Conservation (phyloP, 2,113 vertebrate species). For the Uria aalge region DNA sequence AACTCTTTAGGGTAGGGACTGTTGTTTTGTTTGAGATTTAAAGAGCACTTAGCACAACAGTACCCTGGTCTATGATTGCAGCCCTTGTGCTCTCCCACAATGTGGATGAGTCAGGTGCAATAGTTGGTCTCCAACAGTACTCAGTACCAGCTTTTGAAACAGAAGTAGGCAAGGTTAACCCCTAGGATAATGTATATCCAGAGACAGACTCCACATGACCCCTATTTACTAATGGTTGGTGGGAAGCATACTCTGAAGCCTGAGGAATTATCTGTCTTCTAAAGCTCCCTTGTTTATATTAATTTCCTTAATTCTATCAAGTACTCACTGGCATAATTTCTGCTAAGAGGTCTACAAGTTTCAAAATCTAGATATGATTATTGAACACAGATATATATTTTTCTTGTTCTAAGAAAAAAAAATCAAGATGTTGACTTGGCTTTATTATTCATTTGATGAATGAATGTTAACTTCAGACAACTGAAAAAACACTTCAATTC, state of each 20-base stretch:
- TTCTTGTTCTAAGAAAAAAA: neutral
- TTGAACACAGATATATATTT: too few relatives aligned
- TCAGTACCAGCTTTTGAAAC: neutral
- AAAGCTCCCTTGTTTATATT: neutral
- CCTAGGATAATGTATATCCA: neutral
- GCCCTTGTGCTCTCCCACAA: neutral
- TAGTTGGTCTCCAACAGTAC: accelerated
- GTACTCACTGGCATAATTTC: neutral
- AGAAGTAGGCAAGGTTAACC: neutral
- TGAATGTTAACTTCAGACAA: neutral
- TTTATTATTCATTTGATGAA: neutral
- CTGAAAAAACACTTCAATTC: neutral
- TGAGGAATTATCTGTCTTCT: neutral
- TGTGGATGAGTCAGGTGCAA: neutral
- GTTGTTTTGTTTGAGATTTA: neutral
- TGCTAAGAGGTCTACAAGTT: neutral
- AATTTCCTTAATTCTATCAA: neutral
- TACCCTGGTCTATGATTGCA: too few relatives aligned
- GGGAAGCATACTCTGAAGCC: neutral
- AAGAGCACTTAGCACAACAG: neutral
- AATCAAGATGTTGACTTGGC: neutral
- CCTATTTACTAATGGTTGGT: neutral
- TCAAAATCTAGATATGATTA: neutral
- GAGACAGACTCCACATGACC: neutral
- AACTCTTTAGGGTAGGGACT: neutral